Evolutionary conservation across 2,888 invertebrate species (phyloP).

Genomic region (Theretra japonica): DNA sequence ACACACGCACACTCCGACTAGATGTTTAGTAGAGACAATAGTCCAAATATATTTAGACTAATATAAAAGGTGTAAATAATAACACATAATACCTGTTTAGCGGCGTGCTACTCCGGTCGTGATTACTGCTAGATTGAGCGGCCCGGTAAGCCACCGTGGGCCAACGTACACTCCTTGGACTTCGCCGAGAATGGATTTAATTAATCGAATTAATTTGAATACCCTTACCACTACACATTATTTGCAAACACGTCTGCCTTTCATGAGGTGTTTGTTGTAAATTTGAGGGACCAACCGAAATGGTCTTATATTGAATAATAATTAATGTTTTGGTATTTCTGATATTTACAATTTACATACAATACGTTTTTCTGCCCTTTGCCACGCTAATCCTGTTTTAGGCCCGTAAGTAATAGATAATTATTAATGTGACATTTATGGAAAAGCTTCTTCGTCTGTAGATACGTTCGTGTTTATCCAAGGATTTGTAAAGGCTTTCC

Average conservation of each 20-base stretch:
- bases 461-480: too few species aligned
- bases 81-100: conserved; percentile 42
- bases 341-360: neutral
- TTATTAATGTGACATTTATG: too few species aligned
- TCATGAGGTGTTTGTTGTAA: neutral
- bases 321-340: neutral
- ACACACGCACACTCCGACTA: too few species aligned
- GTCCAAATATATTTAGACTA: neutral
- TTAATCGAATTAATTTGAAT: conserved; percentile 45
- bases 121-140: conserved; percentile 49
- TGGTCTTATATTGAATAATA: neutral
- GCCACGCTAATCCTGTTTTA: too few species aligned
- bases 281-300: neutral
- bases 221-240: neutral
- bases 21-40: neutral
- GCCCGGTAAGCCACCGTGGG: conserved; percentile 28
- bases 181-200: conserved; percentile 35
- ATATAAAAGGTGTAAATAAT: neutral
- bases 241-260: neutral
- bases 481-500: too few species aligned
- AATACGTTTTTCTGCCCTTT: too few species aligned
- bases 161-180: neutral
- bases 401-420: too few species aligned
- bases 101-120: conserved; percentile 47
- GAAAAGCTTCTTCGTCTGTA: too few species aligned